Evolutionary conservation across 2,113 vertebrate species (phyloP).

Genomic region (Lampris megalopsis): DNA sequence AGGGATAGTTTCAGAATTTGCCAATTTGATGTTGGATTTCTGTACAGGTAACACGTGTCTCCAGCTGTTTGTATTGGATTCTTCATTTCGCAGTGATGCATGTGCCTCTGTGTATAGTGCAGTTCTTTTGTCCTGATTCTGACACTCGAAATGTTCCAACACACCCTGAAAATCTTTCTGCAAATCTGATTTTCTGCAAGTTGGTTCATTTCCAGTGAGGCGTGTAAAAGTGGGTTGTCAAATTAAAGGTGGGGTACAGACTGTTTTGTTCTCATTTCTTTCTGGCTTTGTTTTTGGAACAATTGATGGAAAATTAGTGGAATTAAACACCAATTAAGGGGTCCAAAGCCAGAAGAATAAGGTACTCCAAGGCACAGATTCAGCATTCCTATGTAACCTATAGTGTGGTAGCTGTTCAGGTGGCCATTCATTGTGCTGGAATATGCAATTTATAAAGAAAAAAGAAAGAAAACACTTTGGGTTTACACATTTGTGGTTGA

Average conservation of each 20-base stretch:
- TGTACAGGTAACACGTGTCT: neutral
- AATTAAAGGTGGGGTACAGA: slow-evolving; percentile 25
- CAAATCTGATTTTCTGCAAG: slow-evolving; percentile 9
- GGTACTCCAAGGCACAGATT: slow-evolving; percentile 17
- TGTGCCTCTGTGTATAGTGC: too few species aligned
- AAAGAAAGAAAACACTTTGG: too few species aligned
- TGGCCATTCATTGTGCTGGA: slow-evolving; percentile 28
- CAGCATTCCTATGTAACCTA: slow-evolving; percentile 31
- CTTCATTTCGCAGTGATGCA: neutral
- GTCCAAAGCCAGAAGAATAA: slow-evolving; percentile 15
- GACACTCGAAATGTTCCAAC: too few species aligned
- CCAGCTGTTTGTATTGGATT: neutral
- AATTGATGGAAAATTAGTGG: too few species aligned
- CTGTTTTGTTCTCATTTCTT: slow-evolving; percentile 14
- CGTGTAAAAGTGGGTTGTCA: neutral
- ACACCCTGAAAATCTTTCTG: slow-evolving; percentile 2
- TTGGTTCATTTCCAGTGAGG: slow-evolving; percentile 5
- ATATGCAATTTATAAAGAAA: too few species aligned
- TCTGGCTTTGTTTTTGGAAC: slow-evolving; percentile 16
- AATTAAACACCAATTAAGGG: neutral
- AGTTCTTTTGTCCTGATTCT: too few species aligned
- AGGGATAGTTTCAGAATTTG: neutral
- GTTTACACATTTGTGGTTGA: too few species aligned
- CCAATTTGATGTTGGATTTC: neutral
- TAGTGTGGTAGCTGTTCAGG: slow-evolving; percentile 20